phyloP scores from a whole-genome alignment of 2,797 vertebrate species.

The Artibeus jamaicensis region DNA sequence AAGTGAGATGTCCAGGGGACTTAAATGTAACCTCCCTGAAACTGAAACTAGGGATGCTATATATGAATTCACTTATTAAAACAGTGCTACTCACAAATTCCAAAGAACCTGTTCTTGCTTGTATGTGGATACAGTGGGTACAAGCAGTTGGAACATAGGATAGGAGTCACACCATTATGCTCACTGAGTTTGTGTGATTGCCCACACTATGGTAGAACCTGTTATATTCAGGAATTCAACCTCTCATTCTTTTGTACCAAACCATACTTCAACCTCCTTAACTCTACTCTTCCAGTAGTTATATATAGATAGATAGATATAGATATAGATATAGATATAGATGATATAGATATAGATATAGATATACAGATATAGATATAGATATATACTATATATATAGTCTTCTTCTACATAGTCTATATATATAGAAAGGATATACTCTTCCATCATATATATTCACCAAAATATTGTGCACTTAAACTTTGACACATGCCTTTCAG shows the following conservation, averaged over 20 bases:
- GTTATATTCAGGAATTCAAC: background rate
- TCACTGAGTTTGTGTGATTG: background rate
- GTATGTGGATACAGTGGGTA: background rate
- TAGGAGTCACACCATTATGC: background rate
- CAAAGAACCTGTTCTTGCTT: background rate
- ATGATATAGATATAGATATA: too few relatives aligned
- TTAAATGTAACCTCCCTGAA: background rate
- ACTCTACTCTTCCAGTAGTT: too few relatives aligned
- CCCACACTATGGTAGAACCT: background rate
- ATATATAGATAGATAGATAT: too few relatives aligned
- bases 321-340: too few relatives aligned
- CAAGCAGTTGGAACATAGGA: background rate
- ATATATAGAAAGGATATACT: too few relatives aligned
- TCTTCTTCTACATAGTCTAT: background rate
- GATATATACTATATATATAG: too few relatives aligned
- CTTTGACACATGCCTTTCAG: background rate
- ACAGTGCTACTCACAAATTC: background rate
- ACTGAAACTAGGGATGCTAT: background rate
- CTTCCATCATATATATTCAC: background rate
- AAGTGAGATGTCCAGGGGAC: fast-evolving
- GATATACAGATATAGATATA: too few relatives aligned
- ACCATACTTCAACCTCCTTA: background rate
- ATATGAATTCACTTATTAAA: background rate
- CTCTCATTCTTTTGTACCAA: background rate
- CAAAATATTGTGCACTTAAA: background rate